Base-by-base conservation (phyloP, 2,888 invertebrate genomes). In the Meghimatium bilineatum region DNA sequence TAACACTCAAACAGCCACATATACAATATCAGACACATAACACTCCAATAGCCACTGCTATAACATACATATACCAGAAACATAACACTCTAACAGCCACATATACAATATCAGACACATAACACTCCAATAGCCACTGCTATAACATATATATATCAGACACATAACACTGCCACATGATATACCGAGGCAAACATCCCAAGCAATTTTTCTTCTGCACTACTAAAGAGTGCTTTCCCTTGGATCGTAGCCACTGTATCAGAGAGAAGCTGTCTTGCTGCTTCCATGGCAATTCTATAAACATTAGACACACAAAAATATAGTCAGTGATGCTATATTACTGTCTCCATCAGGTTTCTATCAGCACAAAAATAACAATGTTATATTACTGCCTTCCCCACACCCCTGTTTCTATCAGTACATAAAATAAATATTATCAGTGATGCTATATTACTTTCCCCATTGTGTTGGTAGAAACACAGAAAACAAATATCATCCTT, bases 191-290 rank as follows among this genome's bases (percentile, higher is more conserved):
- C 95, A 72, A 98, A 94, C 44, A 96, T 96, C 79, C 96, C 96
- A 32, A 99, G 95, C 32, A 98, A 93, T 85, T 97, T 96, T 92
- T 99, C 98, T 93, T 99, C 99, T 75, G 96, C 96, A 89, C 96
- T 96, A 89, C 97, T 97, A 94, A 97, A 99, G 60, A 98, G 94
- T 0, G 98, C 97, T 92, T 96, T 96, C 85, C 97, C 96, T 93
- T 98, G 97, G 0, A 98, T 96, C 74, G 96, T 95, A 17, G 96
- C 96, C 36, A 98, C 96, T 85, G 97, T 95, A 92, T 98, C 98
- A 0, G 98, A 97, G 94, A 98, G 98, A 79, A 99, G 95, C 94
- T 98, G 98, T 66, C 97, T 95, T 96, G 99, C 98, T 0, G 98
- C 98, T 74, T 97, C 96, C 1, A 98, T 96, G 5, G 98, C 97